phyloP scores from a whole-genome alignment of 1,140 invertebrate species.

The Streblospio benedicti region DNA sequence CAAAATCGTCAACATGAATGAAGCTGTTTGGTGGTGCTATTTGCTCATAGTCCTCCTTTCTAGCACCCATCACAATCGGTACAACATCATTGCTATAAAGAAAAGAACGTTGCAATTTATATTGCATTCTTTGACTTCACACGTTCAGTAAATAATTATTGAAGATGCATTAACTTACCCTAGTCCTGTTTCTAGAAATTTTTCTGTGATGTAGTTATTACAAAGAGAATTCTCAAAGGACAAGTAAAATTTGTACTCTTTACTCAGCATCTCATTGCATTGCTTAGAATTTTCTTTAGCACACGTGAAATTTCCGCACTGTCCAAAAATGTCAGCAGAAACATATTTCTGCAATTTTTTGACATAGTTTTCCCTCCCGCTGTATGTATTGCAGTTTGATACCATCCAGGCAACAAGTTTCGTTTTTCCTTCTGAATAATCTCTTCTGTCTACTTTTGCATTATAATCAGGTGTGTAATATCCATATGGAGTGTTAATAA shows the following conservation, averaged over 20 bases:
- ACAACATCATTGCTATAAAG: conserved; percentile 24
- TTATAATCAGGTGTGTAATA: no score
- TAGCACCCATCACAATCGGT: conserved; percentile 50
- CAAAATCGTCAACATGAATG: conserved; percentile 43
- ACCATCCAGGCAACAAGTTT: conserved; percentile 47
- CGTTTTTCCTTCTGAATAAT: conserved; percentile 35
- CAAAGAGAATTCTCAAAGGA: conserved; percentile 62
- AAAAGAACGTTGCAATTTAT: no score
- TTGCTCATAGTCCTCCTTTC: conserved; percentile 31
- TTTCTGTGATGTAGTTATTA: conserved; percentile 50
- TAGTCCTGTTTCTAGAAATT: conserved; percentile 47
- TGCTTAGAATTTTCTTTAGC: conserved; percentile 60
- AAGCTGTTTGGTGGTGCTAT: conserved; percentile 37
- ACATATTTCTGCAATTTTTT: conserved; percentile 51
- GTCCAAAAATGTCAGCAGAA: conserved; percentile 60
- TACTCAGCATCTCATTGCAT: conserved; percentile 81
- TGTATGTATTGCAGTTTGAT: conserved; percentile 53
- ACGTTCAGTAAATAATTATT: no score
- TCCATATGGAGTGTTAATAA: conserved; percentile 92
- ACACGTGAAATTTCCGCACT: conserved; percentile 48
- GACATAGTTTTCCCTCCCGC: conserved; percentile 52
- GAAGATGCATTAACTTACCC: no score
- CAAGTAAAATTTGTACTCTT: conserved; percentile 91
- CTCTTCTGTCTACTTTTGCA: no score
- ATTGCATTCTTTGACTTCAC: no score